Evolutionary conservation across 2,888 invertebrate genomes (phyloP).

Genomic region (Eugnorisma glareosa): DNA sequence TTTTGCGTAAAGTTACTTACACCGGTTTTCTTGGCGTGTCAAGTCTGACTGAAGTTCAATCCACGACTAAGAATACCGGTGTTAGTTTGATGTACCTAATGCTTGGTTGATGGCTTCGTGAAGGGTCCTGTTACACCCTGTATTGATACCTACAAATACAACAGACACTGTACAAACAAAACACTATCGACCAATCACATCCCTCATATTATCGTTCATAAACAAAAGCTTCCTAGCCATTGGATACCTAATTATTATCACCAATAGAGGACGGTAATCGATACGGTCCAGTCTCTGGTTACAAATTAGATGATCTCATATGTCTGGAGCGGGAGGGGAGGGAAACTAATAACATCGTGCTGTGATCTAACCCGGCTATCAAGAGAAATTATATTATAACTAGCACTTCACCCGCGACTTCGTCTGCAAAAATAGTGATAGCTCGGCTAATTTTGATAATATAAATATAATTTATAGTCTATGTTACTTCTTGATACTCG

Average conservation of each 20-base stretch:
- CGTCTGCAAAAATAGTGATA: no score
- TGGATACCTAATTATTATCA: slow-evolving; percentile 33
- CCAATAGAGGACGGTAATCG: slow-evolving; percentile 27
- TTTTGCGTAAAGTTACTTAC: no score
- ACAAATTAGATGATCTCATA: slow-evolving; percentile 54
- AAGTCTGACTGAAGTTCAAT: no score
- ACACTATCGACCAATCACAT: slow-evolving; percentile 8
- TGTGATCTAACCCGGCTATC: slow-evolving; percentile 6
- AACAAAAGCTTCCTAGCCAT: slow-evolving; percentile 17
- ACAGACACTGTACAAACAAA: not conserved
- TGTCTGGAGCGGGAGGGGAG: not conserved
- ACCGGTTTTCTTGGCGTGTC: no score
- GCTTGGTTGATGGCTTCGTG: no score
- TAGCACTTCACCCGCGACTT: no score
- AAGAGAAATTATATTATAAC: slow-evolving; percentile 18
- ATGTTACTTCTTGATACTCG: no score
- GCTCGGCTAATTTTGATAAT: no score
- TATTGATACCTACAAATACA: not conserved
- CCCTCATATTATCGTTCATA: slow-evolving; percentile 14
- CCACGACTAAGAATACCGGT: no score
- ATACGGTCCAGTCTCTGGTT: slow-evolving; percentile 36
- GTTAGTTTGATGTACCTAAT: no score
- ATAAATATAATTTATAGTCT: no score
- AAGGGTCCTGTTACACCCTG: no score
- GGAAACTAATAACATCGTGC: slow-evolving; percentile 38